phyloP scores from a whole-genome alignment of 2,113 vertebrate genomes.

The Centrocercus urophasianus region DNA sequence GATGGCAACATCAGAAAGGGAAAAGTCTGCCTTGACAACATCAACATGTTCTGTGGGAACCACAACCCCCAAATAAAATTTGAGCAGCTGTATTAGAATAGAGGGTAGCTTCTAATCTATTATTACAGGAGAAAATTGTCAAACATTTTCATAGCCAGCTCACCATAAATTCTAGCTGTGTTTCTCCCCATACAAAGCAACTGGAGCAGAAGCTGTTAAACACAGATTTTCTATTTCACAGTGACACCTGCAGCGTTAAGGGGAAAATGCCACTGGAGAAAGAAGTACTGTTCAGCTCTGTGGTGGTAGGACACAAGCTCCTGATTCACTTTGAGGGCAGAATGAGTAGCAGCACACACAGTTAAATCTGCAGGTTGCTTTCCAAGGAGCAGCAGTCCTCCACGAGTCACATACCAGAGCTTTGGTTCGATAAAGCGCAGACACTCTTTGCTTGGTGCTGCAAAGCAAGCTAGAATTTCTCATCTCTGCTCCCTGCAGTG shows the following conservation, averaged over 20 bases:
- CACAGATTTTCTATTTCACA: constrained; percentile 60
- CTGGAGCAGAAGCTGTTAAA: background rate
- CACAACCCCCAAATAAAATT: accelerated
- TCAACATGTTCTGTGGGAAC: background rate
- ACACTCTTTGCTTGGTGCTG: background rate
- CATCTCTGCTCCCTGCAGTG: accelerated
- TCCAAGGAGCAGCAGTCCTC: background rate
- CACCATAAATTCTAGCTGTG: background rate
- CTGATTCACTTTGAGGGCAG: background rate
- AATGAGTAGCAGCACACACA: accelerated
- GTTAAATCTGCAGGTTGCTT: background rate
- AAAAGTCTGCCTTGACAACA: background rate
- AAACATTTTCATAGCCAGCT: background rate
- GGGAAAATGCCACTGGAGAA: background rate
- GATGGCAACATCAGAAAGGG: background rate
- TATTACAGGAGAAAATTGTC: background rate
- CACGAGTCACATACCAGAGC: background rate
- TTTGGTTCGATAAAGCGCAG: background rate
- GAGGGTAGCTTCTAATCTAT: background rate
- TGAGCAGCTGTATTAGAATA: background rate
- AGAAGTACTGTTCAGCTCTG: background rate
- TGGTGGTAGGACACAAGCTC: accelerated
- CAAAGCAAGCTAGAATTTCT: background rate
- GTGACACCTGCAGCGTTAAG: constrained; percentile 59
- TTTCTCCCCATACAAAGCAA: background rate